Base-by-base conservation (phyloP, 2,113 vertebrate species). In the Cavia aperea region DNA sequence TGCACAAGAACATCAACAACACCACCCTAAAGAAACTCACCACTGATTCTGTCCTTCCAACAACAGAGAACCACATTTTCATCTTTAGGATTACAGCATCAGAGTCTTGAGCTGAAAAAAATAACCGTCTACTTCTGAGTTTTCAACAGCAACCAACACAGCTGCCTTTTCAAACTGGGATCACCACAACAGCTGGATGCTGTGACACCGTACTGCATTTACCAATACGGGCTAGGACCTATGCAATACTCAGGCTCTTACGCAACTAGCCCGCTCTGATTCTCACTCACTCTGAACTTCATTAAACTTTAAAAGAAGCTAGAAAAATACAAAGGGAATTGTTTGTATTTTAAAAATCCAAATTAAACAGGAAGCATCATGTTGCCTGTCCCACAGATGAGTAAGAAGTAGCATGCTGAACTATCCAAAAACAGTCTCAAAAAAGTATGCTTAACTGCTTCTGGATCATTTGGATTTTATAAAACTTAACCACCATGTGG, bases 41-140 rank as follows among this genome's bases (percentile, higher is more conserved):
- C 98, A 94, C 54, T 93, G 98, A 95, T 94, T 98, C 98, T 95
- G 94, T 98, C 97, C 97, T 98, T 96, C 99, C 99, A 95, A 99
- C 98, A 95, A 99, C 99, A 93, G 99, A 99, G 98, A 99, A 98
- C 99, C 99, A 99, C 99, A 99, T 99, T 97, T 94, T 98, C 97
- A 93, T 88, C 94, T 94, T 95, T 39, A 49, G 94, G 81, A 95
- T 96, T 95, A 92, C 95, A 21, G 12, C 75, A 94, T 85, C 96
- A 46, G 60, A 54, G 94, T 93, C 96, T 97, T 92, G 84, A 94
- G 31, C 94, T 89, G 95, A 90, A 96, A 90, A 96, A 92, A 88
- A 92, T 79, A 96, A 93, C 94, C 36, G 96, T 94, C 95, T n/a
- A 15, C 58, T 62, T 94, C 94, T 91, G 94, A 87, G 96, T 82